Conservation (phyloP, 2,888 invertebrate genomes). For the Eumerus sabulonum region DNA sequence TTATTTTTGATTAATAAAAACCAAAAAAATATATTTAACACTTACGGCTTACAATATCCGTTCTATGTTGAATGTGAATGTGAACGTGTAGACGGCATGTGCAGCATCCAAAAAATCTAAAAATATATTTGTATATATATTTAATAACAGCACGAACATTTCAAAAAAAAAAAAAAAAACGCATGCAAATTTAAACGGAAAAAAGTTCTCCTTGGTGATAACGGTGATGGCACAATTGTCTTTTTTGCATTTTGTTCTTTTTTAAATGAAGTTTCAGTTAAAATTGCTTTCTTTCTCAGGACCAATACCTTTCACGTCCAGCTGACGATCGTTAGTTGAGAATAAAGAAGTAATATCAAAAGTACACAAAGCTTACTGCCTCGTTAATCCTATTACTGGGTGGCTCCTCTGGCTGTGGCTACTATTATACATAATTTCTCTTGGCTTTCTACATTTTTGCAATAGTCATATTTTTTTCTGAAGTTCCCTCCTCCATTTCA, state of each 20-base stretch:
- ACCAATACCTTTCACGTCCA: too few relatives aligned
- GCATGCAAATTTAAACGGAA: neutral
- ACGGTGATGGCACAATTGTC: conserved; percentile 18
- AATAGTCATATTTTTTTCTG: neutral
- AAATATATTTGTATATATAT: too few relatives aligned
- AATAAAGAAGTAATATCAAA: too few relatives aligned
- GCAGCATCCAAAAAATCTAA: conserved; percentile 23
- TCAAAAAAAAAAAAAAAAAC: too few relatives aligned
- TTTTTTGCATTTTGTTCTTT: neutral
- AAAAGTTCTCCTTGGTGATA: conserved; percentile 10
- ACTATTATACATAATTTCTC: conserved; percentile 15
- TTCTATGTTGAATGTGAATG: conserved; percentile 46
- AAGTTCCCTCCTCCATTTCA: conserved; percentile 42
- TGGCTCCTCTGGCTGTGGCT: conserved; percentile 61
- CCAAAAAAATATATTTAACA: conserved; percentile 28
- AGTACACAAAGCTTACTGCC: too few relatives aligned
- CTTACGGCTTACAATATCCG: conserved; percentile 26
- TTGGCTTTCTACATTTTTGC: conserved; percentile 34
- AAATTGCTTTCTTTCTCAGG: too few relatives aligned
- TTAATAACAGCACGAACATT: too few relatives aligned
- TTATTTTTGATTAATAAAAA: neutral
- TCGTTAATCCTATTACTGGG: conserved; percentile 51
- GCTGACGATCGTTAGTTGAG: too few relatives aligned
- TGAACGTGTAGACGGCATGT: conserved; percentile 46
- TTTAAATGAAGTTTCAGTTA: neutral